Conservation (phyloP, 2,888 invertebrate genomes). For the Microchrysa polita region DNA sequence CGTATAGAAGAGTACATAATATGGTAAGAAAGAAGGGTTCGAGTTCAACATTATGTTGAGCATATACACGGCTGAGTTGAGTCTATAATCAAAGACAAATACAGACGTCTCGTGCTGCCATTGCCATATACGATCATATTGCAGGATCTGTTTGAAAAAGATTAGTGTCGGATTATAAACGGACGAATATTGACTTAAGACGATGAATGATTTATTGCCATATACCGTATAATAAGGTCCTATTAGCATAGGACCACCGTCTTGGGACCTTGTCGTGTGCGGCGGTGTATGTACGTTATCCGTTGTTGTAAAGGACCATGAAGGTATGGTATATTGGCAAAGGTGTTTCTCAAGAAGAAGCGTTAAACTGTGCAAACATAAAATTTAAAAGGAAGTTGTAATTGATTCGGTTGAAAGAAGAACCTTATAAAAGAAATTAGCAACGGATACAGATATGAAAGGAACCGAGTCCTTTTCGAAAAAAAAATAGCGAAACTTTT, state of each 20-base stretch:
- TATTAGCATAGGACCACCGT: slow-evolving; percentile 20
- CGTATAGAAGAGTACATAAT: no score
- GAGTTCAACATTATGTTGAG: no score
- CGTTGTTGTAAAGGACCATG: slow-evolving; percentile 47
- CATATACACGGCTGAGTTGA: slow-evolving; percentile 30
- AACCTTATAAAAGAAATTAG: no score
- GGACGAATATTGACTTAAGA: slow-evolving; percentile 45
- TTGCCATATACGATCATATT: background rate
- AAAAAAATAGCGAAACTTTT: no score
- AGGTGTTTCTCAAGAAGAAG: no score
- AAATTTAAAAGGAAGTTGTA: no score
- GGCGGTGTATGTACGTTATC: slow-evolving; percentile 52
- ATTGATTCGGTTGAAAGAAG: no score
- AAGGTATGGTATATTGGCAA: no score
- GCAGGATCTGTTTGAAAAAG: slow-evolving; percentile 47
- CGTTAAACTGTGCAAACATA: no score
- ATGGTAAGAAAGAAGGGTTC: no score
- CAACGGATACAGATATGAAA: no score
- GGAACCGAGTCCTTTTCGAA: no score
- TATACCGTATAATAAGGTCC: slow-evolving; percentile 11
- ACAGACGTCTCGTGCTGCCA: slow-evolving; percentile 15
- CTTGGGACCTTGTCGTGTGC: background rate
- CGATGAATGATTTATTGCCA: slow-evolving; percentile 48
- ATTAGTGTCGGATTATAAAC: slow-evolving; percentile 42
- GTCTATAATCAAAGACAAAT: slow-evolving; percentile 40